These are phyloP conservation scores for Cheilinus undulatus DNA, from an alignment of 2,113 vertebrate species.

Conservation along the genomic window DNA sequence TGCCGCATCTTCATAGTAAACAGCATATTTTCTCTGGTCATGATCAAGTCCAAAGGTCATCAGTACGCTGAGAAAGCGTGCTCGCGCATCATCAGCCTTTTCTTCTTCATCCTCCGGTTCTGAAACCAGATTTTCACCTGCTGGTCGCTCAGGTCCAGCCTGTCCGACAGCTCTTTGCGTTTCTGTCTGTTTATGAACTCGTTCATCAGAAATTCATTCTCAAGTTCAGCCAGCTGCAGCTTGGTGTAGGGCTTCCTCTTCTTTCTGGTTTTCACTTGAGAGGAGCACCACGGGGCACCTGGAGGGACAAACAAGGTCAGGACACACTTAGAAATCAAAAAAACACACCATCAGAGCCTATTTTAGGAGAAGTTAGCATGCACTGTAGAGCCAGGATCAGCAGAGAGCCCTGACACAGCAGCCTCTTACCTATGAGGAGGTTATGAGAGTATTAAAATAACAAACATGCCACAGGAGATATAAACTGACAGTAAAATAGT, in stretches of 20 bases:
- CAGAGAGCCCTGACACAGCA: background rate
- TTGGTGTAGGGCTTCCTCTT: conserved; percentile 97
- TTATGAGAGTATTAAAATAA: conserved; percentile 13
- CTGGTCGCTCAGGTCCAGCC: conserved; percentile 89
- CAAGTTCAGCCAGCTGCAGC: conserved; percentile 92
- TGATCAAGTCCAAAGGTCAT: conserved; percentile 74
- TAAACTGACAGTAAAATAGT: background rate
- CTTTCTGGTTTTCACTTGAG: conserved; percentile 89
- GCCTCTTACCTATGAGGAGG: background rate
- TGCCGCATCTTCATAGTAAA: conserved; percentile 22
- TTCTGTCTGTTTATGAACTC: conserved; percentile 97
- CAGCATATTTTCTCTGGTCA: conserved; percentile 49
- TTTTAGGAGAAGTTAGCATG: no score
- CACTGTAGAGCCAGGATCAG: background rate
- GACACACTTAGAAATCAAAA: no score
- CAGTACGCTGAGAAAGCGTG: conserved; percentile 86
- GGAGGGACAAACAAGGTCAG: conserved; percentile 40
- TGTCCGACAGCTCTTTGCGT: conserved; percentile 92
- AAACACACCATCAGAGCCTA: no score
- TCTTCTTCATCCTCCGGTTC: conserved; percentile 96
- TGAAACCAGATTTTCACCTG: conserved; percentile 90
- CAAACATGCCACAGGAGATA: background rate
- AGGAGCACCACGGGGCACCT: conserved; percentile 92
- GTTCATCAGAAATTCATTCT: conserved; percentile 93
- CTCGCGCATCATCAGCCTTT: conserved; percentile 91